Evolutionary conservation across 1,140 invertebrate species (phyloP).

Genomic region (Drusus annulatus): DNA sequence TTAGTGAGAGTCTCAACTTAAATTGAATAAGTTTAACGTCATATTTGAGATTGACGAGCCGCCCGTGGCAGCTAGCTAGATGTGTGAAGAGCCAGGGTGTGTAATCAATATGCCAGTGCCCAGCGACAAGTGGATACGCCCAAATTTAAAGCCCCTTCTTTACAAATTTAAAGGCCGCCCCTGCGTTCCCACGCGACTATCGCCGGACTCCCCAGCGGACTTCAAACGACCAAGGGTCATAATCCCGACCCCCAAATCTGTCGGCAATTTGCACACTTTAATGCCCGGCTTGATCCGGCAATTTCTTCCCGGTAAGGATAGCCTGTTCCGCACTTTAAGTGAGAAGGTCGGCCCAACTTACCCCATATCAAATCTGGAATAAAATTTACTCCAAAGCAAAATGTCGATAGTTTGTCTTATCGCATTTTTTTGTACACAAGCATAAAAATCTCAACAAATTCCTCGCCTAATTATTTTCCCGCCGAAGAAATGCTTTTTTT

Average conservation of each 20-base stretch:
- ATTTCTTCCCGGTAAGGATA: constrained; percentile 21
- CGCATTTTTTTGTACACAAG: no score
- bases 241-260: constrained; percentile 6
- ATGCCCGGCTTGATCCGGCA: background rate
- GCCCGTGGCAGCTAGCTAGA: constrained; percentile 44
- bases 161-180: constrained; percentile 17
- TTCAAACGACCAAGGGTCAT: background rate
- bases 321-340: background rate
- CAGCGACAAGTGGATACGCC: constrained; percentile 56
- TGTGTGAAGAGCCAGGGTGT: constrained; percentile 51
- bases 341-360: constrained; percentile 6
- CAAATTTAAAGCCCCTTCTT: constrained; percentile 40
- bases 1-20: no score
- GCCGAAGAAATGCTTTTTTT: no score
- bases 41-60: background rate
- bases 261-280: constrained; percentile 13
- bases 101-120: constrained; percentile 57
- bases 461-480: no score
- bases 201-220: background rate
- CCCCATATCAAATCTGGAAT: background rate
- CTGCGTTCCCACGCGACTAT: background rate
- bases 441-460: no score
- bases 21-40: no score
- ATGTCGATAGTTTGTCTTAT: background rate
- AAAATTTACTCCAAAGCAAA: background rate